Conservation (phyloP, 2,797 vertebrate genomes). For the Sebastolobus alascanus region DNA sequence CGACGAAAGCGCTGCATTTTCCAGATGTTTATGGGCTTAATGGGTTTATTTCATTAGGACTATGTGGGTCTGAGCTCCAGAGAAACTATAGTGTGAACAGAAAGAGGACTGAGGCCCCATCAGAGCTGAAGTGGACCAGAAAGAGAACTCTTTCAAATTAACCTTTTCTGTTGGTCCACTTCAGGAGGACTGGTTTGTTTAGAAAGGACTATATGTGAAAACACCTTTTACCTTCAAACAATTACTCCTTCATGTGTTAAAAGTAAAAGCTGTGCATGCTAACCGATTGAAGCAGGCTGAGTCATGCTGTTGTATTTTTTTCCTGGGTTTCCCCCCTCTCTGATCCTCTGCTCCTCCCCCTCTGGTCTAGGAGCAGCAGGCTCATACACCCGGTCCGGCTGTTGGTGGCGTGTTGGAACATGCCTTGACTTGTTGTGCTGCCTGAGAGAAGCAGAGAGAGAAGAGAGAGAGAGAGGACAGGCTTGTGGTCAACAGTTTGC, state of each 20-base stretch:
- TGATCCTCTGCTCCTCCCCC: conserved; percentile 81
- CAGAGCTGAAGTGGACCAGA: too few relatives aligned
- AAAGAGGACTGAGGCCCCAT: too few relatives aligned
- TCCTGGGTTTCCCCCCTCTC: conserved; percentile 77
- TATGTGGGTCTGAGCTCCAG: too few relatives aligned
- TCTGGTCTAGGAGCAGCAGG: conserved; percentile 71
- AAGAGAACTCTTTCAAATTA: too few relatives aligned
- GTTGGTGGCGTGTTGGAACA: conserved; percentile 83
- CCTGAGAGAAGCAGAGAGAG: conserved; percentile 55
- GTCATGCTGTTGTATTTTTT: conserved; percentile 72
- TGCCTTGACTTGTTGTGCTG: conserved; percentile 89
- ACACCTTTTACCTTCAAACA: not conserved
- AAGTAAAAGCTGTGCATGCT: conserved; percentile 56
- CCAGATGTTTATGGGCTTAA: too few relatives aligned
- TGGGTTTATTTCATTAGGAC: too few relatives aligned
- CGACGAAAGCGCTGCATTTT: too few relatives aligned
- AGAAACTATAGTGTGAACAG: too few relatives aligned
- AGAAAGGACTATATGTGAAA: too few relatives aligned
- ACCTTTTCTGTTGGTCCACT: too few relatives aligned
- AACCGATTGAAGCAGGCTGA: conserved; percentile 71
- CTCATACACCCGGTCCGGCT: conserved; percentile 74
- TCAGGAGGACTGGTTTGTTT: too few relatives aligned
- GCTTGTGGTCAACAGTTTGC: conserved; percentile 75
- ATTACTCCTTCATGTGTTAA: conserved; percentile 25
- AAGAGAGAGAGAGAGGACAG: conserved; percentile 35